Conservation (phyloP, 2,113 vertebrate genomes). For the Odocoileus hemionus region DNA sequence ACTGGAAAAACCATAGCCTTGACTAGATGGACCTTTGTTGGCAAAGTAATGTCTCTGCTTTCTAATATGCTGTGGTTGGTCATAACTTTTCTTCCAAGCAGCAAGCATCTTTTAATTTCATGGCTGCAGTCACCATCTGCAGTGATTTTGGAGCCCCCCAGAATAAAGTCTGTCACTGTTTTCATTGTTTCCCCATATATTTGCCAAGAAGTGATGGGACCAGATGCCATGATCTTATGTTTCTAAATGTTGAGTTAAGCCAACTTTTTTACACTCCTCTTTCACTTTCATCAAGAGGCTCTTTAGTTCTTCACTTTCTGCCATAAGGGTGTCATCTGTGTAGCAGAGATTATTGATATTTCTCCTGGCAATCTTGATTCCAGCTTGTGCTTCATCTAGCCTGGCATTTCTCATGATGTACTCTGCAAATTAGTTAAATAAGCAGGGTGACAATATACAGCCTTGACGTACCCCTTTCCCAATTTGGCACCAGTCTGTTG, state of each 20-base stretch:
- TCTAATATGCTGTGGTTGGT: background rate
- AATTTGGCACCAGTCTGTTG: accelerated
- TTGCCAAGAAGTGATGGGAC: background rate
- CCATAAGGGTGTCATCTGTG: background rate
- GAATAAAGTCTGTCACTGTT: background rate
- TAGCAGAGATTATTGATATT: background rate
- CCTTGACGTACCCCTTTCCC: background rate
- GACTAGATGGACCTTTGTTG: background rate
- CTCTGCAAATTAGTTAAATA: background rate
- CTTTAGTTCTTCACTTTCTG: background rate
- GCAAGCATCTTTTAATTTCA: background rate
- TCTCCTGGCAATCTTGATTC: background rate
- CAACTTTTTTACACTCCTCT: background rate
- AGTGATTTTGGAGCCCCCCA: accelerated
- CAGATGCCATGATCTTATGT: background rate
- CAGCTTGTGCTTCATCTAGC: background rate
- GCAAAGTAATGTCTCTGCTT: background rate
- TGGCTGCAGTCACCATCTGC: background rate
- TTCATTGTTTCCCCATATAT: background rate
- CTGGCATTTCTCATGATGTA: background rate
- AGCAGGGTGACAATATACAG: background rate
- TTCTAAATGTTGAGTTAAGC: background rate
- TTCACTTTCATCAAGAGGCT: background rate
- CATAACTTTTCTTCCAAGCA: background rate
- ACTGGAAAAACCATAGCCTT: background rate